A percentile compares a stretch with the other conserved stretches of the same genome.
These are phyloP conservation scores for Cacoxenus indagator DNA, from an alignment of 2,888 invertebrate genomes.

Conservation along the genomic window DNA sequence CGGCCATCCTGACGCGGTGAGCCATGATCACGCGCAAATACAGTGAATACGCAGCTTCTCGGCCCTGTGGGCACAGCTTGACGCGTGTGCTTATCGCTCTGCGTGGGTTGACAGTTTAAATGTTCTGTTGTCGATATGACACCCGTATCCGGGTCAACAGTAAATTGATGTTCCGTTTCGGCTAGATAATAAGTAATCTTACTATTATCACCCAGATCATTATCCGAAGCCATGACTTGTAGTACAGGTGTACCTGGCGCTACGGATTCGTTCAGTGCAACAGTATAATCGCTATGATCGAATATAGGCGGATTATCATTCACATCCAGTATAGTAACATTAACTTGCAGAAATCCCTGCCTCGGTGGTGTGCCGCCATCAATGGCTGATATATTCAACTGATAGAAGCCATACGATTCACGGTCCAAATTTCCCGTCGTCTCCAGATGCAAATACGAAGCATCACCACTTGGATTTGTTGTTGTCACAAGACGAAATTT, in stretches of 20 bases:
- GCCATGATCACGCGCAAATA: conserved; percentile 94
- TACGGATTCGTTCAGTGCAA: conserved; percentile 92
- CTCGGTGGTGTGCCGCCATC: conserved; percentile 88
- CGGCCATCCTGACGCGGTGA: conserved; percentile 91
- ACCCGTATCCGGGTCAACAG: conserved; percentile 92
- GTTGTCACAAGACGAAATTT: conserved; percentile 90
- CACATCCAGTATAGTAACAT: conserved; percentile 91
- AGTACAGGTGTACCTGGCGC: conserved; percentile 90
- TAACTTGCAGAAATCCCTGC: conserved; percentile 88
- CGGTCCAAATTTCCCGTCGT: conserved; percentile 92
- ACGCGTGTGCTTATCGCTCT: conserved; percentile 75
- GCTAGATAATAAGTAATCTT: conserved; percentile 92
- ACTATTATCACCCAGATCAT: conserved; percentile 92
- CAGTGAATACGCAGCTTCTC: conserved; percentile 94
- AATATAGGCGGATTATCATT: conserved; percentile 96
- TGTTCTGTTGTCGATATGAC: conserved; percentile 87
- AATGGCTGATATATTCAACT: conserved; percentile 89
- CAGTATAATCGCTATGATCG: conserved; percentile 94
- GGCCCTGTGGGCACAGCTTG: conserved; percentile 73
- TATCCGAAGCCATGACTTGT: conserved; percentile 94
- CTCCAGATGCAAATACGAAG: conserved; percentile 91
- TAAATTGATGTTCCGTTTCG: conserved; percentile 88
- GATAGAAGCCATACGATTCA: conserved; percentile 87
- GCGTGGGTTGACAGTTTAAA: conserved; percentile 85
- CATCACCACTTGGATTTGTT: conserved; percentile 90